A percentile compares a stretch with the other conserved stretches of the same genome.
These are phyloP conservation scores for Quadroppia sp. DNA, from an alignment of 2,888 invertebrate genomes.

Conservation along the genomic window DNA sequence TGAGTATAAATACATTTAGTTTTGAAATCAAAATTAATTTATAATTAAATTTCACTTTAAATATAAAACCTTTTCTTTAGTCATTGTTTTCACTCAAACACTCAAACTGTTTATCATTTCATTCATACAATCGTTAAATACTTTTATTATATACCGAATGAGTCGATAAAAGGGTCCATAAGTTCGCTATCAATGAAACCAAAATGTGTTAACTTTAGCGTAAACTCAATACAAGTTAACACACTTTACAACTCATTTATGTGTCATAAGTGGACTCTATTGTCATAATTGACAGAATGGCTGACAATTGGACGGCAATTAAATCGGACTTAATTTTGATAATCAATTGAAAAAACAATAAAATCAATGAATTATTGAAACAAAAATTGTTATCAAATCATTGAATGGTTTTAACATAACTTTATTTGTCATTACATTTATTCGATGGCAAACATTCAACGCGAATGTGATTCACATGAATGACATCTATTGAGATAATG, in stretches of 20 bases:
- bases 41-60: neutral
- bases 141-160: neutral
- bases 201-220: slow-evolving; percentile 25
- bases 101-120: neutral
- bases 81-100: neutral
- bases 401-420: neutral
- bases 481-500: too few species aligned
- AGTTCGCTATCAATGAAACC: neutral
- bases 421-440: too few species aligned
- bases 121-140: neutral
- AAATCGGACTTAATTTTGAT: neutral
- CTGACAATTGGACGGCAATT: neutral
- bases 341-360: neutral
- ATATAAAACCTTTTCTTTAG: neutral
- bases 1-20: neutral
- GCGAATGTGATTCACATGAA: too few species aligned
- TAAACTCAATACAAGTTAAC: neutral
- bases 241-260: neutral
- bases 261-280: neutral
- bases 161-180: neutral
- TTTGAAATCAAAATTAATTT: neutral
- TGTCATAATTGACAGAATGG: too few species aligned
- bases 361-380: too few species aligned
- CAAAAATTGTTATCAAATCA: neutral
- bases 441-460: too few species aligned